phyloP scores from a whole-genome alignment of 2,797 vertebrate species.

The Falco concolor region DNA sequence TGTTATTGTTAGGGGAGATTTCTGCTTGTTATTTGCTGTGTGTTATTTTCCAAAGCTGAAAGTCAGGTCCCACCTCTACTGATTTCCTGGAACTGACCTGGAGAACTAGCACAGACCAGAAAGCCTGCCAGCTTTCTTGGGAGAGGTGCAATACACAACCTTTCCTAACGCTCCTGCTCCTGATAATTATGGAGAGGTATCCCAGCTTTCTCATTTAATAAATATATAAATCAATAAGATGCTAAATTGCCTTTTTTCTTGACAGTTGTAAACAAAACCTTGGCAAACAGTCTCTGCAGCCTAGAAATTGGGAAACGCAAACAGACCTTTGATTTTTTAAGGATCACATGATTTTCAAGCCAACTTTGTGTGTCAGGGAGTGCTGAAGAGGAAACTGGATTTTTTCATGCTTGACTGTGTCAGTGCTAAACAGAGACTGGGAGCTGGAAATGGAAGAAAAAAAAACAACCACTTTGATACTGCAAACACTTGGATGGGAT shows the following conservation, averaged over 20 bases:
- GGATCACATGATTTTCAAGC: not conserved
- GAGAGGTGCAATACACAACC: not conserved
- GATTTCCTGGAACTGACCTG: constrained; percentile 17
- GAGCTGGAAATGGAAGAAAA: not conserved
- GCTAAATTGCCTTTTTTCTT: not conserved
- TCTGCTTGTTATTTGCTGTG: not conserved
- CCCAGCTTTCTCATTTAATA: not conserved
- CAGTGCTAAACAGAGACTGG: not conserved
- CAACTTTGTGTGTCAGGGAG: not conserved
- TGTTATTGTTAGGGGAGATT: not conserved
- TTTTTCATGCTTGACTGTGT: not conserved
- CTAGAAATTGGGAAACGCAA: not conserved
- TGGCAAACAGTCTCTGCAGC: not conserved
- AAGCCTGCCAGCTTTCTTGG: not conserved
- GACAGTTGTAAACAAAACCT: not conserved
- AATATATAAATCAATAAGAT: not conserved
- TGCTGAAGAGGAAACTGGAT: not conserved
- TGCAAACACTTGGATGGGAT: not conserved
- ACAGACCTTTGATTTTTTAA: not conserved
- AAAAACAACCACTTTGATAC: not conserved
- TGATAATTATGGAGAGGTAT: not conserved
- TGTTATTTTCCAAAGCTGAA: not conserved
- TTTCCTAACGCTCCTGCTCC: not conserved
- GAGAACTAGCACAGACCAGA: not conserved
- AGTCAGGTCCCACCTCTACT: not conserved